These are phyloP conservation scores for Anodontia alba DNA, from an alignment of 2,888 invertebrate species.

Conservation along the genomic window DNA sequence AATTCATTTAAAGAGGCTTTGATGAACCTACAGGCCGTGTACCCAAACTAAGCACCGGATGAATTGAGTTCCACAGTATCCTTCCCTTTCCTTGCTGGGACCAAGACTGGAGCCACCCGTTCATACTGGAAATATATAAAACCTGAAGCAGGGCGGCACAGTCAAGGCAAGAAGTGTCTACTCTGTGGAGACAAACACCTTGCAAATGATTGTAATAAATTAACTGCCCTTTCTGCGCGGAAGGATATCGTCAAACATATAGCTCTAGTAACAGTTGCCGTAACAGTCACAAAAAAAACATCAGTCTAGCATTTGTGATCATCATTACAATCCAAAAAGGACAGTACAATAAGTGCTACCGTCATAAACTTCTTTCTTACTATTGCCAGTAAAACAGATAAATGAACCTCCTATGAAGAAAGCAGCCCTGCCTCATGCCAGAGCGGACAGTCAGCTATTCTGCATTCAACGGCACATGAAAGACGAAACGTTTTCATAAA, in stretches of 20 bases:
- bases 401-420: background rate
- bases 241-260: background rate
- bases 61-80: background rate
- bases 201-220: background rate
- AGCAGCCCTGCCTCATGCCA: background rate
- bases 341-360: background rate
- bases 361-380: background rate
- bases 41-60: background rate
- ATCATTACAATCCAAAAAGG: no score
- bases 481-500: conserved; percentile 21
- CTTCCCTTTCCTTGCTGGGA: background rate
- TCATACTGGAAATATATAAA: background rate
- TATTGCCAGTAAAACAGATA: no score
- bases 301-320: conserved; percentile 20
- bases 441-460: background rate
- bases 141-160: background rate
- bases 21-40: conserved; percentile 19
- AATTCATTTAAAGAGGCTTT: conserved; percentile 26
- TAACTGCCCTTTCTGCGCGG: background rate
- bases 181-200: conserved; percentile 5
- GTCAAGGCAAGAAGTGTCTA: conserved; percentile 1
- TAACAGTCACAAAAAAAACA: conserved; percentile 9
- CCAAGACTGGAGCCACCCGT: background rate
- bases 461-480: no score
- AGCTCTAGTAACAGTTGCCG: background rate